Conservation (phyloP, 2,888 invertebrate species). For the Adelognathus sp. region DNA sequence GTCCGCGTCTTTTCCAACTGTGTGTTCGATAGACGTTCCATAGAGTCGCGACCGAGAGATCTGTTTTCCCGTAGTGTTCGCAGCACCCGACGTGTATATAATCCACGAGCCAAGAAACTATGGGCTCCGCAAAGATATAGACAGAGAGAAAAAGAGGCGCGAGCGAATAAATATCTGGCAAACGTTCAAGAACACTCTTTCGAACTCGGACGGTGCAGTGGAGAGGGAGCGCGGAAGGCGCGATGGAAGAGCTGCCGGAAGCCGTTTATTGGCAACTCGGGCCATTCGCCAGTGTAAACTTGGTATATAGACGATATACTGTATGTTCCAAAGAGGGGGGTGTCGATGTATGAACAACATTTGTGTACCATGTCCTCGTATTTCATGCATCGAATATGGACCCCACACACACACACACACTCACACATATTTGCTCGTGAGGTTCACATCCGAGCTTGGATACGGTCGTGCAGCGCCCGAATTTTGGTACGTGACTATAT, state of each 20-base stretch:
- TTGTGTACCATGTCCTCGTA: constrained; percentile 21
- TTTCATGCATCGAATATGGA: neutral
- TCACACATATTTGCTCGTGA: neutral
- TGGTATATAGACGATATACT: constrained; percentile 30
- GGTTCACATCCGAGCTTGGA: neutral
- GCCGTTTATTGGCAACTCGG: constrained; percentile 24
- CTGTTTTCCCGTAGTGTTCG: constrained; percentile 24
- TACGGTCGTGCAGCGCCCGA: neutral
- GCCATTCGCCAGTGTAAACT: constrained; percentile 24
- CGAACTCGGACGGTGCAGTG: constrained; percentile 5
- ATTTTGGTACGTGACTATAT: constrained; percentile 25
- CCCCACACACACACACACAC: neutral
- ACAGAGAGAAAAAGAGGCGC: too few species aligned
- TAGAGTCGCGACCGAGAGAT: constrained; percentile 10
- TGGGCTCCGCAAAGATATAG: too few species aligned
- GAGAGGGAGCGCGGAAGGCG: too few species aligned
- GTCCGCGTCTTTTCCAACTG: constrained; percentile 28
- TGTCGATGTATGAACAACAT: constrained; percentile 47
- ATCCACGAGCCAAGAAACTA: constrained; percentile 21
- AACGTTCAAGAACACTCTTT: constrained; percentile 44
- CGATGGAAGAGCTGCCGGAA: neutral
- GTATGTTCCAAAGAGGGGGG: constrained; percentile 35
- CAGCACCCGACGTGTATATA: constrained; percentile 19
- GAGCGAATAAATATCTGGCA: constrained; percentile 44
- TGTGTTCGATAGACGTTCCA: constrained; percentile 7